A percentile compares a stretch with the other conserved stretches of the same genome.
Conservation (phyloP, 23 tunicate species). For the Aplidium turbinatum region DNA sequence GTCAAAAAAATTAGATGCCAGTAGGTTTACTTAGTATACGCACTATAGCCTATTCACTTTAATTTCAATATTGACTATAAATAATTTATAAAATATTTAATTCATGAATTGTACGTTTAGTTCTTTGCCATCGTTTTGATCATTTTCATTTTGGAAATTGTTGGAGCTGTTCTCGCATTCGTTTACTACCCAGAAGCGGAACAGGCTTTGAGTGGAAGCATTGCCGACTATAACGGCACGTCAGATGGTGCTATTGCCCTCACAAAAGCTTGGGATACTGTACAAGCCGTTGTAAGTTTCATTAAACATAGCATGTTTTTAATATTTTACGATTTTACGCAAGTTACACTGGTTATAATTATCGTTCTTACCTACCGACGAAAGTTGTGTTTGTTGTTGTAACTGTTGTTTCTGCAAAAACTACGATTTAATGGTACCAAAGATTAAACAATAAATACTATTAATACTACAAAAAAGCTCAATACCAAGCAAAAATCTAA, state of each 20-base stretch:
- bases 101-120: conserved; percentile 47
- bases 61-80: no score
- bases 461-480: no score
- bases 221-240: conserved; percentile 3
- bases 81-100: not conserved
- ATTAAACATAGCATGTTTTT: not conserved
- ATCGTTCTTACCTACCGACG: no score
- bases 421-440: no score
- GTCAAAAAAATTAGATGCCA: not conserved
- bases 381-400: no score
- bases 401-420: no score
- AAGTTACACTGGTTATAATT: not conserved
- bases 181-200: conserved; percentile 46
- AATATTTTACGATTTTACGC: not conserved
- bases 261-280: conserved; percentile 59
- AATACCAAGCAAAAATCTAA: no score
- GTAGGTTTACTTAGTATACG: conserved; percentile 21
- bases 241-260: conserved; percentile 20
- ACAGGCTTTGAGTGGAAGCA: conserved; percentile 5
- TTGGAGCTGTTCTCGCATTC: conserved; percentile 63
- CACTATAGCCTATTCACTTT: conserved; percentile 8
- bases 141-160: conserved; percentile 74
- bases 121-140: conserved; percentile 73
- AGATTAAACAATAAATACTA: no score
- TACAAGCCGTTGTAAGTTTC: conserved; percentile 45